Evolutionary conservation across 2,888 invertebrate species (phyloP), one percentile per base, ranked within the genome.

Genomic region (Drosophila greeni): DNA sequence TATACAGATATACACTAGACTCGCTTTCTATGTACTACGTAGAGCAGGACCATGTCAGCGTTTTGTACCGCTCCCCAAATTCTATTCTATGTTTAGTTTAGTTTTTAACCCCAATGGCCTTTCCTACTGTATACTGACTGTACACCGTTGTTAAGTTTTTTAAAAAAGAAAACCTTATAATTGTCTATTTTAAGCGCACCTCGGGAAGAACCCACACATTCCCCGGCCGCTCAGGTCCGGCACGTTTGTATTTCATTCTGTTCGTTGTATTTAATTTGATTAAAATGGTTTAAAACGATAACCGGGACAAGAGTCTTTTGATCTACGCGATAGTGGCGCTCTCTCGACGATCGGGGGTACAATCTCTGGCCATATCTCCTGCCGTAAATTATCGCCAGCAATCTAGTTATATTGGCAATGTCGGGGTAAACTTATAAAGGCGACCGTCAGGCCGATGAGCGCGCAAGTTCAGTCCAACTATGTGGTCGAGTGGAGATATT

Each of bases 201-300:
- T 29, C 23, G 33, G 31, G 33, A 34, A 53, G 45, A 45, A 29
- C 54, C 39, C 16, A 34, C 16, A 66, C 66, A 71, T 71, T 70
- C 71, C 71, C 23, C 9, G 49, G 43, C 51, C 61, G 66, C 52
- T 66, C 66, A 37, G 33, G 39, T 47, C 49, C 54, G 26, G 20
- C 51, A 36, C 65, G 45, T 18, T 29, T 74, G 59, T 72, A 67
- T 66, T 74, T 82, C 18, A 71, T 76, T 62, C 20, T 80, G 34
- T 69, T 59, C 37, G 64, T 82, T 54, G 55, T 78, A 36, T 36
- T 76, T 64, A 56, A 26, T 39, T 67, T 73, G 45, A 72, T 78
- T 57, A 47, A 73, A 64, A 52, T 70, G 53, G 81, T 59, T 70
- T 78, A 78, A 62, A 78, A 62, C 34, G 47, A 29, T 53, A 36